phyloP scores from a whole-genome alignment of 2,113 vertebrate species.

The Cercocebus atys region DNA sequence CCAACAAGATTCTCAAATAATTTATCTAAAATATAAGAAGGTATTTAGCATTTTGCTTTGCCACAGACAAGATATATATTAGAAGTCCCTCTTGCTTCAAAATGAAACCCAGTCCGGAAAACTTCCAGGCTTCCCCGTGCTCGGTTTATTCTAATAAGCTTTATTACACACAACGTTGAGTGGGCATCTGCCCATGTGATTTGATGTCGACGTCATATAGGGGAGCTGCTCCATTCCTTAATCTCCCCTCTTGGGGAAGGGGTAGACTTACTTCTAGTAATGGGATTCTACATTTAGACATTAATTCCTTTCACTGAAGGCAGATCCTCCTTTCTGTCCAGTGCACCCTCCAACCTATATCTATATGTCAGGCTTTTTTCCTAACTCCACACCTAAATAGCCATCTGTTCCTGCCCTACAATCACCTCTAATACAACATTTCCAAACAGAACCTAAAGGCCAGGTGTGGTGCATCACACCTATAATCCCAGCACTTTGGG shows the following conservation, averaged over 20 bases:
- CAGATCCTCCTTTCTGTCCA: conserved; percentile 8
- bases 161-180: conserved; percentile 31
- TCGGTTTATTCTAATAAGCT: background rate
- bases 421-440: background rate
- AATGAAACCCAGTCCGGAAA: conserved; percentile 33
- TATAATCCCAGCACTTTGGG: background rate
- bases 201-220: conserved; percentile 1
- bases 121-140: conserved; percentile 1
- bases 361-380: background rate
- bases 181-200: conserved; percentile 40
- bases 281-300: conserved; percentile 29
- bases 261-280: background rate
- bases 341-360: background rate
- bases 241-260: background rate
- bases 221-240: conserved; percentile 23
- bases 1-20: conserved; percentile 24
- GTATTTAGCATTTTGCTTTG: conserved; percentile 40
- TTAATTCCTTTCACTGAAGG: background rate
- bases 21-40: background rate
- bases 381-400: background rate
- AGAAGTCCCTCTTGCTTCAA: conserved; percentile 34
- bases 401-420: background rate
- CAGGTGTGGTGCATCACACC: background rate
- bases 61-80: background rate
- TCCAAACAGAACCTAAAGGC: background rate